Conservation (phyloP, 2,113 vertebrate genomes). For the Rhinoderma darwinii region DNA sequence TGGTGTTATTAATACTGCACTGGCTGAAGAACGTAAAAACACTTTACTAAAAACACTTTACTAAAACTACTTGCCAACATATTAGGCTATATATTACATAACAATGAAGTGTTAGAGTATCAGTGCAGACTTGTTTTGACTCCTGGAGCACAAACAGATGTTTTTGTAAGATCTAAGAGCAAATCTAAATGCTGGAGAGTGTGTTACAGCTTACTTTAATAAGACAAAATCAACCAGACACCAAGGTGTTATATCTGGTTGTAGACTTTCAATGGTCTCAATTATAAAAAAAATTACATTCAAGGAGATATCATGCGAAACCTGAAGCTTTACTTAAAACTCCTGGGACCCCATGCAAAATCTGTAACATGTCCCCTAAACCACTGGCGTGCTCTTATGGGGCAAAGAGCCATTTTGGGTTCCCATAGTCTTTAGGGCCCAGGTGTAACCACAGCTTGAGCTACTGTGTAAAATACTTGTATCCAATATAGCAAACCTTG, state of each 20-base stretch:
- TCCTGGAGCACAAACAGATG: constrained; percentile 8
- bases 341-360: too few species aligned
- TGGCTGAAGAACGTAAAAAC: neutral
- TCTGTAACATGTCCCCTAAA: neutral
- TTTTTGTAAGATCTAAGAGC: neutral
- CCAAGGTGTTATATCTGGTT: neutral
- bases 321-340: neutral
- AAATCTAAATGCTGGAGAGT: neutral
- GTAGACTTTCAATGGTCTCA: neutral
- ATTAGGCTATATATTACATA: neutral
- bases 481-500: neutral
- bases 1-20: neutral
- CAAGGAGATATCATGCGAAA: neutral
- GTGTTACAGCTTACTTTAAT: neutral
- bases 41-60: neutral
- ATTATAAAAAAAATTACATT: neutral
- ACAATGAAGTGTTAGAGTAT: neutral
- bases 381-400: too few species aligned
- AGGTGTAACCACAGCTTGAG: neutral
- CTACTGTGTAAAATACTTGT: neutral
- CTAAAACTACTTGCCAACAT: neutral
- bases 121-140: too few species aligned
- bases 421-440: neutral
- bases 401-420: neutral
- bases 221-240: neutral